These are phyloP conservation scores for Hippocampus guttulatus DNA, from an alignment of 2,113 vertebrate species.

Conservation along the genomic window DNA sequence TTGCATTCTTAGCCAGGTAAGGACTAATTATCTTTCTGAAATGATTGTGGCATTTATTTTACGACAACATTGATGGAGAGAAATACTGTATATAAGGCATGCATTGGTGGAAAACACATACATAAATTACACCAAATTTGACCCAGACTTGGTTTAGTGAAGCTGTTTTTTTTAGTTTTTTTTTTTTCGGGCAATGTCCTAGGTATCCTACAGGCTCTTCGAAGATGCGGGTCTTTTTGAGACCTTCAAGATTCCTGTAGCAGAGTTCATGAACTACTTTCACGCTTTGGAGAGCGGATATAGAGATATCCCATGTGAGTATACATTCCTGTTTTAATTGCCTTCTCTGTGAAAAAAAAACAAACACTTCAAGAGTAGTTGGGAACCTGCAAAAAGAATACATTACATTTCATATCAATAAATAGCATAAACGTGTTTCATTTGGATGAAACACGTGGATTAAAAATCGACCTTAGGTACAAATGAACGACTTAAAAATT, in stretches of 20 bases:
- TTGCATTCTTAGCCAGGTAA: conserved; percentile 95
- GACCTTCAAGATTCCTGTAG: conserved; percentile 90
- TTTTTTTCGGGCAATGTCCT: conserved; percentile 23
- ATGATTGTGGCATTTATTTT: conserved; percentile 1
- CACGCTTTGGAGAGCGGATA: conserved; percentile 96
- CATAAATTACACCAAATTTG: too few relatives aligned
- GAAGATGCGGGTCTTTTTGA: conserved; percentile 93
- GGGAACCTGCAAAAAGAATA: not conserved
- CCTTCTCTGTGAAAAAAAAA: conserved; percentile 7
- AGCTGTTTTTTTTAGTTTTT: not conserved
- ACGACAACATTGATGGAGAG: conserved; percentile 2
- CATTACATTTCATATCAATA: not conserved
- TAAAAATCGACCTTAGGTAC: not conserved
- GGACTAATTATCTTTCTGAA: conserved; percentile 6
- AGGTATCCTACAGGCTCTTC: conserved; percentile 94
- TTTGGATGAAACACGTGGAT: too few relatives aligned
- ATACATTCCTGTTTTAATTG: conserved; percentile 19
- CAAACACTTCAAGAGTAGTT: not conserved
- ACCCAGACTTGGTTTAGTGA: not conserved
- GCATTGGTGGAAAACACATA: not conserved
- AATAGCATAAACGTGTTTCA: not conserved
- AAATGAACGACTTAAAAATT: not conserved
- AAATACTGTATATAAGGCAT: not conserved
- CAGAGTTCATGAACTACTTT: conserved; percentile 98
- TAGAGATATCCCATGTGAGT: conserved; percentile 97